Evolutionary conservation across 2,888 invertebrate species (phyloP).

Genomic region (Napeogenes inachia): DNA sequence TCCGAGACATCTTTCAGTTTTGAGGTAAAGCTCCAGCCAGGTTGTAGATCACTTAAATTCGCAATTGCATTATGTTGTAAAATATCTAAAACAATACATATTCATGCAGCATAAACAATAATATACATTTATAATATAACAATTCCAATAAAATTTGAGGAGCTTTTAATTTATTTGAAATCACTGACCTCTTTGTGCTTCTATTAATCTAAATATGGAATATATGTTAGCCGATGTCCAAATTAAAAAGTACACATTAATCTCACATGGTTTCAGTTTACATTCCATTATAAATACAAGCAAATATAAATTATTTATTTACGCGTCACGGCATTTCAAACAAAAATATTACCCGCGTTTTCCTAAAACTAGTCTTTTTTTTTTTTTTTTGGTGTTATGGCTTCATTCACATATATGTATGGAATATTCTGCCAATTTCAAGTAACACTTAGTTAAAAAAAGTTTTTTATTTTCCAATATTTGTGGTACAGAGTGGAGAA

Average conservation of each 20-base stretch:
- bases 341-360: not conserved
- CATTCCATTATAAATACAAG: conserved; percentile 41
- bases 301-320: not conserved
- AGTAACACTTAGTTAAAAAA: no score
- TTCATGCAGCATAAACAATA: not conserved
- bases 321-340: not conserved
- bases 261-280: conserved; percentile 54
- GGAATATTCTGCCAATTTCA: no score
- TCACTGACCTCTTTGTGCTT: conserved; percentile 69
- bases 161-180: not conserved
- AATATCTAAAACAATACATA: conserved; percentile 52
- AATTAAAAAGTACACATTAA: conserved; percentile 62
- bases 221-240: conserved; percentile 78
- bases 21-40: conserved; percentile 76
- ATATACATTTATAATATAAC: not conserved
- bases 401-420: no score
- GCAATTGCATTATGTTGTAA: conserved; percentile 41
- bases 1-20: conserved; percentile 82
- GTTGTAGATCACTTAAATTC: conserved; percentile 67
- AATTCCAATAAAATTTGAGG: not conserved
- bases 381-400: no score
- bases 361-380: not conserved
- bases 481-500: no score
- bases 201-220: conserved; percentile 74
- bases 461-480: no score